A percentile compares a stretch with the other conserved stretches of the same genome.
Conservation (phyloP, 2,797 vertebrate genomes). For the Enteromius paludinosus region DNA sequence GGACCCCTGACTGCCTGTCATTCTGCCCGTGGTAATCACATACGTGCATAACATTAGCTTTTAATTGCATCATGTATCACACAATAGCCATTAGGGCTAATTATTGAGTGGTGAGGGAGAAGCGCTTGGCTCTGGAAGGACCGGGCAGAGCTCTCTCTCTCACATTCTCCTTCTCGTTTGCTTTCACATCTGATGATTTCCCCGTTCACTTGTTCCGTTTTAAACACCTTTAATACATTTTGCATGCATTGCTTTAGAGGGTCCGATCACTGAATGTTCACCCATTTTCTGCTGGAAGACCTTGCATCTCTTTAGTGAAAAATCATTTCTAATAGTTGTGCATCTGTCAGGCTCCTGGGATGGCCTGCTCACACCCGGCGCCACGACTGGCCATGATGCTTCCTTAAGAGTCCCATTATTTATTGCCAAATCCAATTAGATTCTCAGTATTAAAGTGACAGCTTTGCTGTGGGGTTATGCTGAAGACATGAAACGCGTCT, state of each 20-base stretch:
- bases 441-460: conserved; percentile 83
- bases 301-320: conserved; percentile 75
- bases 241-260: conserved; percentile 66
- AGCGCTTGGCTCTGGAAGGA: conserved; percentile 71
- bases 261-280: conserved; percentile 79
- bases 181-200: conserved; percentile 1
- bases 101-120: conserved; percentile 82
- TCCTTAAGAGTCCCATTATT: conserved; percentile 79
- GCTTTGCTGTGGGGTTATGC: conserved; percentile 74
- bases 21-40: conserved; percentile 74
- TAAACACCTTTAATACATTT: neutral
- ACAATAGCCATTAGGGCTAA: conserved; percentile 83
- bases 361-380: conserved; percentile 72
- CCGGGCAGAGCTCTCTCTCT: conserved; percentile 38
- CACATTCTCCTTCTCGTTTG: neutral
- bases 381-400: conserved; percentile 78
- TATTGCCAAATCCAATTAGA: conserved; percentile 85
- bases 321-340: conserved; percentile 84
- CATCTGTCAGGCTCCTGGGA: conserved; percentile 83
- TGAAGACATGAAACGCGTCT: conserved; percentile 77
- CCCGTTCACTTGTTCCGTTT: neutral
- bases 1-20: conserved; percentile 63
- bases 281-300: conserved; percentile 71
- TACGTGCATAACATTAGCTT: conserved; percentile 79
- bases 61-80: conserved; percentile 85